Evolutionary conservation across 2,113 vertebrate genomes (phyloP).

Genomic region (Trochalopteron elliotii): DNA sequence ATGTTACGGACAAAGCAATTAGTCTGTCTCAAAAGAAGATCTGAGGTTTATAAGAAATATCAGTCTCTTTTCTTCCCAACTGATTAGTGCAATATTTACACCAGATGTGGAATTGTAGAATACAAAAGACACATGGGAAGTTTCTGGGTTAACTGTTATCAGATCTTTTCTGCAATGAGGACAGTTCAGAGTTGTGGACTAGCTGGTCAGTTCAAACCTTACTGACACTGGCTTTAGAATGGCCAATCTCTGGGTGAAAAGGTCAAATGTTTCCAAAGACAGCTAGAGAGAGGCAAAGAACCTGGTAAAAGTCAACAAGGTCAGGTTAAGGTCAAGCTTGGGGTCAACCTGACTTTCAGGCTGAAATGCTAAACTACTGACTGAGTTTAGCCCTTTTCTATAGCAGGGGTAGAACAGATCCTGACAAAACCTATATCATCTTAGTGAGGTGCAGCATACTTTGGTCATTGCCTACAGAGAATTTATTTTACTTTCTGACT

Average conservation of each 20-base stretch:
- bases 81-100: neutral
- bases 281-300: slow-evolving; percentile 1
- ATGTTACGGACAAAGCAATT: neutral
- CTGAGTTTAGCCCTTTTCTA: slow-evolving; percentile 51
- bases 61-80: neutral
- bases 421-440: slow-evolving; percentile 56
- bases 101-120: slow-evolving; percentile 19
- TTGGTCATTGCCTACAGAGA: neutral
- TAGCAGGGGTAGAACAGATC: slow-evolving; percentile 19
- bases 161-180: neutral
- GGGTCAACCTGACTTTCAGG: slow-evolving; percentile 55
- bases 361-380: slow-evolving; percentile 64
- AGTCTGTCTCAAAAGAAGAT: neutral
- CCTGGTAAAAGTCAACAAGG: slow-evolving; percentile 53
- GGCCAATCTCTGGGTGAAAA: slow-evolving; percentile 44
- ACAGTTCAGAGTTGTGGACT: neutral
- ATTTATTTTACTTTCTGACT: slow-evolving; percentile 40
- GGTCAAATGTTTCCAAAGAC: slow-evolving; percentile 26
- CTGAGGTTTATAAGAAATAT: neutral
- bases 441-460: slow-evolving; percentile 30
- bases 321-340: slow-evolving; percentile 59
- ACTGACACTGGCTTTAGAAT: neutral
- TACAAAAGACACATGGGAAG: neutral
- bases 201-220: neutral
- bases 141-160: neutral